These are phyloP conservation scores for Aspidapion aeneum DNA, from an alignment of 2,888 invertebrate genomes.

Conservation along the genomic window DNA sequence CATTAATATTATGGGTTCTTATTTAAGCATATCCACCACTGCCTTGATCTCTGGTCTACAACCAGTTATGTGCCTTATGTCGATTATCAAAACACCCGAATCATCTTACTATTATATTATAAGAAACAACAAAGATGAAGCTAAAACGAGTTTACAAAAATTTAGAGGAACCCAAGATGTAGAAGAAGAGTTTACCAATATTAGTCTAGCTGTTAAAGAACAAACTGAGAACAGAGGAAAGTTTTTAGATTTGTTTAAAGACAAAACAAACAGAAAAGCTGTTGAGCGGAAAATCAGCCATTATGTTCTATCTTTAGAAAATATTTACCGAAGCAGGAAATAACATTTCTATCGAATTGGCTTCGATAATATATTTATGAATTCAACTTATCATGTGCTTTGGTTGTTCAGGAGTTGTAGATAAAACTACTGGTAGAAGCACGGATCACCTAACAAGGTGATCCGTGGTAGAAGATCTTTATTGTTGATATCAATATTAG, in stretches of 20 bases:
- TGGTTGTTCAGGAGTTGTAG: slow-evolving; percentile 56
- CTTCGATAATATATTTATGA: slow-evolving; percentile 42
- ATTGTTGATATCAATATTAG: slow-evolving; percentile 50
- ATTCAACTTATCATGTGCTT: slow-evolving; percentile 56
- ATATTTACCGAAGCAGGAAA: slow-evolving; percentile 47
- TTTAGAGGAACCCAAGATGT: slow-evolving; percentile 51
- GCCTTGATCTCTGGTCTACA: slow-evolving; percentile 49
- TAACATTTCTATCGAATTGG: slow-evolving; percentile 44
- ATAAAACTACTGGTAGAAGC: no score
- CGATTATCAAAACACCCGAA: slow-evolving; percentile 55
- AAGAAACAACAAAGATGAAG: slow-evolving; percentile 46
- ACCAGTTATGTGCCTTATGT: slow-evolving; percentile 47
- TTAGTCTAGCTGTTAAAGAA: slow-evolving; percentile 37
- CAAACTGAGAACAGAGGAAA: slow-evolving; percentile 52
- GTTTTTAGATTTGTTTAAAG: slow-evolving; percentile 54
- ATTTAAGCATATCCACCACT: slow-evolving; percentile 49
- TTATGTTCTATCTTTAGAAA: slow-evolving; percentile 58
- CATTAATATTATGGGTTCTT: slow-evolving; percentile 49
- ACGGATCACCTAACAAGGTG: no score
- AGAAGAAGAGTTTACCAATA: slow-evolving; percentile 44
- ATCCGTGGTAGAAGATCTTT: slow-evolving; percentile 55
- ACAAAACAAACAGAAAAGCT: slow-evolving; percentile 58
- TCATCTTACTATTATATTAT: slow-evolving; percentile 53
- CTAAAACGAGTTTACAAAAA: slow-evolving; percentile 48
- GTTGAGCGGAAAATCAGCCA: slow-evolving; percentile 61